phyloP scores from a whole-genome alignment of 2,888 invertebrate species.

The Tetragnatha montana region DNA sequence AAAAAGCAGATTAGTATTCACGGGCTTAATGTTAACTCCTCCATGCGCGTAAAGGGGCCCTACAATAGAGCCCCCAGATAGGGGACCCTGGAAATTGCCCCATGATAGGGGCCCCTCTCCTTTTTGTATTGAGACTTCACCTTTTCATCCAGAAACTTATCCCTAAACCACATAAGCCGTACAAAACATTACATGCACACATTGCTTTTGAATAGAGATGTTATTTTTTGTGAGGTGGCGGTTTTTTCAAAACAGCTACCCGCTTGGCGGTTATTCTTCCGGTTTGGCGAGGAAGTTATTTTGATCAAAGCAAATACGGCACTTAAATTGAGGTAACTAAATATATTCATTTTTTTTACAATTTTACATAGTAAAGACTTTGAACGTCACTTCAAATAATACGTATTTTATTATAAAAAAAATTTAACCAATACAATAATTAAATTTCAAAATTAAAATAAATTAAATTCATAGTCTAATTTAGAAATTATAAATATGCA shows the following conservation, averaged over 20 bases:
- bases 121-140: slow-evolving; percentile 12
- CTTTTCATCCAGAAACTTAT: slow-evolving; percentile 57
- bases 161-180: slow-evolving; percentile 69
- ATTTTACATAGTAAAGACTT: too few relatives aligned
- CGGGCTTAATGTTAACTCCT: slow-evolving; percentile 57
- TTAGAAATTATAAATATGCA: too few relatives aligned
- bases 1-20: slow-evolving; percentile 49
- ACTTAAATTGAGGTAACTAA: too few relatives aligned
- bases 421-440: too few relatives aligned
- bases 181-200: slow-evolving; percentile 70
- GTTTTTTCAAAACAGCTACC: neutral
- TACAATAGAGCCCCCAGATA: slow-evolving; percentile 48
- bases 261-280: slow-evolving; percentile 30
- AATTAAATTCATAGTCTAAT: too few relatives aligned
- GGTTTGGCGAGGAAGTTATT: slow-evolving; percentile 9
- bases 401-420: too few relatives aligned
- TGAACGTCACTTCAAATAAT: too few relatives aligned
- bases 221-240: slow-evolving; percentile 53
- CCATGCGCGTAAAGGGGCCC: slow-evolving; percentile 21
- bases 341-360: too few relatives aligned
- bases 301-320: neutral
- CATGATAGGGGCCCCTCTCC: slow-evolving; percentile 40
- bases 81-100: slow-evolving; percentile 53
- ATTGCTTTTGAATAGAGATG: slow-evolving; percentile 62
- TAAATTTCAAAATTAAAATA: too few relatives aligned